Evolutionary conservation across 2,888 invertebrate species (phyloP), one percentile per base, ranked within the genome.

Genomic region (Pseudococcus jackbeardsleyi): DNA sequence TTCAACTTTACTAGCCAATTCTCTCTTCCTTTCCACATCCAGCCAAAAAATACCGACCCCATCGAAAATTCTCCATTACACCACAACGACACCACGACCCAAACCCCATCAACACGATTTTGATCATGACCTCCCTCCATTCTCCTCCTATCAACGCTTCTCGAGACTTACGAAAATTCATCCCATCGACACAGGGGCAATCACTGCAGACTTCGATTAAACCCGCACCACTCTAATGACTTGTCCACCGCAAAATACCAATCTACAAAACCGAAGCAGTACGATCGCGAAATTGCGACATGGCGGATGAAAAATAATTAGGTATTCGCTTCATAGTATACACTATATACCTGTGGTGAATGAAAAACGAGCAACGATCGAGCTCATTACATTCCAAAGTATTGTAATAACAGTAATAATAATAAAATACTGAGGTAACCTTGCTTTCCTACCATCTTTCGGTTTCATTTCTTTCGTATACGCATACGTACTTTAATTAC

Each of bases 391-490:
- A 77, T 77, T 77, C 77, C 77, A 26, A 77, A 33, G 39, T 39
- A 33, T 77, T 77, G 77, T 77, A 77, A 77, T 77, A 77, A 77
- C 17, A 77, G 77, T 77, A 77, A 77, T 77, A 77, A 77, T 77
- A 77, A 77, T 77, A 77, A 77, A 77, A 77, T 33, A 77, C 77
- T 64, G 64, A 64, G 77, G 77, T 77, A 77, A 77, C 77, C 77
- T 77, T 77, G 77, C 77, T 77, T 77, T 77, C 77, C 77, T 33
- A 33, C 77, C 77, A 77, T 77, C 77, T 77, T 77, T 77, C 77
- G 77, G 77, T 77, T 77, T 39, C 77, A 77, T 77, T 77, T 77
- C 77, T 33, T 39, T 77, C 77, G 77, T 50, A 50, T 50, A 15
- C 50, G 15, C 50, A 17, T 50, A 50, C 50, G 15, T 39, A 77